Evolutionary conservation across 2,113 vertebrate genomes (phyloP).

Genomic region (Osmerus mordax): DNA sequence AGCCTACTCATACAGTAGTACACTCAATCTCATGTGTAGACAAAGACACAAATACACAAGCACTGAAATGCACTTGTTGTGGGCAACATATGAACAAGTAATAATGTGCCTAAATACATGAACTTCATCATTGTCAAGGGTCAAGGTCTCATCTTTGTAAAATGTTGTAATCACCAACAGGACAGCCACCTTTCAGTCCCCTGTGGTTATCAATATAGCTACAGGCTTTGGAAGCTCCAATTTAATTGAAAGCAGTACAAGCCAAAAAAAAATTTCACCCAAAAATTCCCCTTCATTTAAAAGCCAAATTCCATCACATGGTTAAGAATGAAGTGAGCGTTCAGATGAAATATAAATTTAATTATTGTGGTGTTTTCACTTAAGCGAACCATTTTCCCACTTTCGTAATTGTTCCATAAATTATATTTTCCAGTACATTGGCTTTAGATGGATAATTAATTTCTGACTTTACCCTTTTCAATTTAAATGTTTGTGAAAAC

Average conservation of each 20-base stretch:
- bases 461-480: constrained; percentile 86
- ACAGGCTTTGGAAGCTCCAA: constrained; percentile 45
- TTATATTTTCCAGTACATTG: constrained; percentile 98
- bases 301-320: constrained; percentile 49
- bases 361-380: constrained; percentile 86
- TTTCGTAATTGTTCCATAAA: constrained; percentile 85
- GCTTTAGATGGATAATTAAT: constrained; percentile 96
- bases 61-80: not conserved
- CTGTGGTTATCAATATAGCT: constrained; percentile 32
- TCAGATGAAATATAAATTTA: constrained; percentile 92
- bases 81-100: not conserved
- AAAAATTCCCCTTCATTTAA: constrained; percentile 52
- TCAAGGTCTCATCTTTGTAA: constrained; percentile 53
- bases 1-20: constrained; percentile 3
- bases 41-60: constrained; percentile 8
- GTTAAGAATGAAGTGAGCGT: constrained; percentile 80
- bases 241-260: constrained; percentile 52
- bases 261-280: too few species aligned
- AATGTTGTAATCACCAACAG: constrained; percentile 50
- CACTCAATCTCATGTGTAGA: too few species aligned
- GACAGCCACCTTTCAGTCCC: constrained; percentile 44
- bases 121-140: constrained; percentile 42
- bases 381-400: constrained; percentile 75
- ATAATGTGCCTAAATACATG: constrained; percentile 50
- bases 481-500: constrained; percentile 75